Evolutionary conservation across 2,797 vertebrate species (phyloP), one percentile per base, ranked within the genome.

Genomic region (Mus caroli): DNA sequence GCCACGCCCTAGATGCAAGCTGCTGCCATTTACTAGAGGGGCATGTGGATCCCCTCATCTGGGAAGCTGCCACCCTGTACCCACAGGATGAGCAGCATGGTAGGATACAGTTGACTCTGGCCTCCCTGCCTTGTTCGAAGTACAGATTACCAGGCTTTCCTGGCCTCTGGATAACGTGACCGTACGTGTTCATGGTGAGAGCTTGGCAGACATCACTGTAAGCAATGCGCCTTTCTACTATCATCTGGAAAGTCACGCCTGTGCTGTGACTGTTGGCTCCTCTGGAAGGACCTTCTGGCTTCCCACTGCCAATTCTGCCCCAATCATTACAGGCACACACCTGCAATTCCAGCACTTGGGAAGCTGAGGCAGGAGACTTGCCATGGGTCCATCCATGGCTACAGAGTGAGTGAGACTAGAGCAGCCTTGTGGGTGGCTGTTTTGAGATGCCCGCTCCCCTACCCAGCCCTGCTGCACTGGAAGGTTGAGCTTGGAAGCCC

Each of bases 21-120:
- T 43, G 9, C 24, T 40, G 1, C 13, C 26, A 56, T 46, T 83
- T 58, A 96, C 83, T 92, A 54, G 13, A 54, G 20, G 67, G 50
- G 67, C 40, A 92, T 67, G 75, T 90, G 43, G 84, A n/a, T 90
- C 67, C 93, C 84, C 0, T 0, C 22, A 37, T 12, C 85, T 20
- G 26, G 50, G 78, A 56, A 62, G 54, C 14, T 46, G 87, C 37
- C 0, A 0, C 40, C 0, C 0, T 6, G 17, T 8, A 4, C 69
- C 73, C 64, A 43, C 2, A 28, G 6, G 1, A 14, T 52, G 54
- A 58, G 64, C 3, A 14, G 54, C 37, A 62, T 19, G 37, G 64
- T 14, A 4, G 37, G 73, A 40, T 5, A 24, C 50, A 6, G 31
- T 46, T 69, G 71, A 76, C 62, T 17, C 1, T 12, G 82, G 83